phyloP scores from a whole-genome alignment of 1,140 invertebrate genomes.

The Lucilia cuprina region DNA sequence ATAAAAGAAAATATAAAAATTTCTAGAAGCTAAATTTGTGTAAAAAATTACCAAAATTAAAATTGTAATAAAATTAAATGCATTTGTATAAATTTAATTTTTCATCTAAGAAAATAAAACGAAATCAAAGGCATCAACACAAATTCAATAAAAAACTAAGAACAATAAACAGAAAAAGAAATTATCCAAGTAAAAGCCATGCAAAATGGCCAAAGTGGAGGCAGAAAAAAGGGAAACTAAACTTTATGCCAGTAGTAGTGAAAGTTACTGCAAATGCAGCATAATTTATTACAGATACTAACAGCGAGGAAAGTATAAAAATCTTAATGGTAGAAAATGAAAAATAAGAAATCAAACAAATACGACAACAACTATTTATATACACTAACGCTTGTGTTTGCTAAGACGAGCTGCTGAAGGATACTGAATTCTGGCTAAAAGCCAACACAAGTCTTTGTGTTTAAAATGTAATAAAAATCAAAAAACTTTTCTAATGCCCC shows the following conservation, averaged over 20 bases:
- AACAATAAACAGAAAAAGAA: background rate
- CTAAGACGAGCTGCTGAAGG: no score
- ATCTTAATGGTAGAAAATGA: background rate
- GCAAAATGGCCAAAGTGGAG: no score
- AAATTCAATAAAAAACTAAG: background rate
- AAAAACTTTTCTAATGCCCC: background rate
- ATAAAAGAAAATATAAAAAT: background rate
- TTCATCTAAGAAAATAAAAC: background rate
- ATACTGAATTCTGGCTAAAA: background rate
- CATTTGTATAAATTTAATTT: slow-evolving; percentile 8
- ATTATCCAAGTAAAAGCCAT: no score
- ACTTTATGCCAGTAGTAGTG: background rate
- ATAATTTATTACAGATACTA: slow-evolving; percentile 26
- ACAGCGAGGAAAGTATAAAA: background rate
- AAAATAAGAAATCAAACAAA: background rate
- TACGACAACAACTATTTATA: no score
- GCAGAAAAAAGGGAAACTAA: no score
- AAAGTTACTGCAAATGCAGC: slow-evolving; percentile 28
- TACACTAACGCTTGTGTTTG: no score
- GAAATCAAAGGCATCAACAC: background rate
- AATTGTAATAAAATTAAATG: slow-evolving; percentile 30
- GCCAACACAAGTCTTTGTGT: background rate
- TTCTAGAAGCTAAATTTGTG: no score
- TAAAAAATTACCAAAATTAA: slow-evolving; percentile 15
- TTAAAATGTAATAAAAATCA: background rate